Evolutionary conservation across 2,113 vertebrate genomes (phyloP), one percentile per base, ranked within the genome.

Genomic region (Nettapus auritus): DNA sequence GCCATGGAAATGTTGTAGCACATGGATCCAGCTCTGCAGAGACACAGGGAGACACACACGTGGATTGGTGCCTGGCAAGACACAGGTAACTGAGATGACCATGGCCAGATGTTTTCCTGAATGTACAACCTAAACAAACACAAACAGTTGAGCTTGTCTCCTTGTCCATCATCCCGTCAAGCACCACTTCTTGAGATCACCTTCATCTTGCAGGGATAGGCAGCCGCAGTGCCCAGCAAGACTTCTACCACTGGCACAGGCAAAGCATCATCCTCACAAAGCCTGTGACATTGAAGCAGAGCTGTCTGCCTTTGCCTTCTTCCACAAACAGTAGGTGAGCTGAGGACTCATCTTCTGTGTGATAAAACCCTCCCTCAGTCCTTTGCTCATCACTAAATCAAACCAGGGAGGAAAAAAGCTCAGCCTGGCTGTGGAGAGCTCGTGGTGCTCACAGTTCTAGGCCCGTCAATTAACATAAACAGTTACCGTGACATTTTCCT

Each of bases 401-500:
- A 50, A 48, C 3, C 44, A n/a, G 36, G n/a, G 46, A 5, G 8
- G 75, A 46, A 38, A 22, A 83, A 77, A 62, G 12, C 67, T 88
- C 75, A 7, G 25, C 3, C 48, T 73, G 53, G 0, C 63, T 28
- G 11, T 5, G 73, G 14, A 46, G 8, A 10, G 9, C 48, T 75
- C 18, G 21, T 8, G 57, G 48, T 33, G 0, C 13, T 22, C 81
- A 5, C 29, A 53, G 63, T 19, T 76, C 60, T 40, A 40, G 64
- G 57, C 50, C 69, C 9, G 0, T 28, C 48, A 68, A 52, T 60
- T 4, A 42, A 55, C 28, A 89, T 83, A 89, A 94, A 94, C 88
- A 96, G 60, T 88, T 83, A 71, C 79, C 0, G 2, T 71, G 88
- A 75, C 68, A 48, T 82, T 86, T 91, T 94, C 62, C 92, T 86